Conservation (phyloP, 2,797 vertebrate species). For the Limnodromus scolopaceus region DNA sequence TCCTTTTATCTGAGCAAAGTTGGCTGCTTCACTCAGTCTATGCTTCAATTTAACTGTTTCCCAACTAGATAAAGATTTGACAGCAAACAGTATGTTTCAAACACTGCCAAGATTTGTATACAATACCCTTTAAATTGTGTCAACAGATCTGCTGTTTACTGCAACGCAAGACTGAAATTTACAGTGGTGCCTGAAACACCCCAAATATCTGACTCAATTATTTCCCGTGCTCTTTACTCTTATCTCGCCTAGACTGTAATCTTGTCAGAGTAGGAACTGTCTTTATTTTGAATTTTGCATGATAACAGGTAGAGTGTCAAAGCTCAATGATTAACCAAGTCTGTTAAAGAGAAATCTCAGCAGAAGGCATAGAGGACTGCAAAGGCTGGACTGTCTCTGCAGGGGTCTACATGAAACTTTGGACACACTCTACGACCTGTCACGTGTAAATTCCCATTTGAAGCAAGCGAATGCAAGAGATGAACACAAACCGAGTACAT, state of each 20-base stretch:
- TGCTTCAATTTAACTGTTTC: not conserved
- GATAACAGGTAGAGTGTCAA: not conserved
- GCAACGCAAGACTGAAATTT: not conserved
- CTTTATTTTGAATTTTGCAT: not conserved
- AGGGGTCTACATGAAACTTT: not conserved
- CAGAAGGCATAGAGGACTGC: not conserved
- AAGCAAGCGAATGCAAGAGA: not conserved
- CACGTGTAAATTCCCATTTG: not conserved
- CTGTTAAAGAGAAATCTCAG: not conserved
- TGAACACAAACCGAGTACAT: not conserved
- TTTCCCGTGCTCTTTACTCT: not conserved
- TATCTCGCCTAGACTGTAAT: not conserved
- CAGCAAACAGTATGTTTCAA: not conserved
- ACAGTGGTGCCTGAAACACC: not conserved
- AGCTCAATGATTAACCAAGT: conserved; percentile 7
- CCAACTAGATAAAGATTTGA: not conserved
- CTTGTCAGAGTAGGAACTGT: not conserved
- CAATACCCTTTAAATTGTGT: not conserved
- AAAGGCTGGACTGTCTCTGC: not conserved
- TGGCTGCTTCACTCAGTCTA: not conserved
- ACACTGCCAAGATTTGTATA: not conserved
- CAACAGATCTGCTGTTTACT: not conserved
- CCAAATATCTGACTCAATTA: not conserved
- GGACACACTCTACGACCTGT: not conserved
- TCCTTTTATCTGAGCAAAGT: not conserved